A percentile compares a stretch with the other conserved stretches of the same genome.
Conservation (phyloP, 2,797 vertebrate genomes). For the Taenioides sp. region DNA sequence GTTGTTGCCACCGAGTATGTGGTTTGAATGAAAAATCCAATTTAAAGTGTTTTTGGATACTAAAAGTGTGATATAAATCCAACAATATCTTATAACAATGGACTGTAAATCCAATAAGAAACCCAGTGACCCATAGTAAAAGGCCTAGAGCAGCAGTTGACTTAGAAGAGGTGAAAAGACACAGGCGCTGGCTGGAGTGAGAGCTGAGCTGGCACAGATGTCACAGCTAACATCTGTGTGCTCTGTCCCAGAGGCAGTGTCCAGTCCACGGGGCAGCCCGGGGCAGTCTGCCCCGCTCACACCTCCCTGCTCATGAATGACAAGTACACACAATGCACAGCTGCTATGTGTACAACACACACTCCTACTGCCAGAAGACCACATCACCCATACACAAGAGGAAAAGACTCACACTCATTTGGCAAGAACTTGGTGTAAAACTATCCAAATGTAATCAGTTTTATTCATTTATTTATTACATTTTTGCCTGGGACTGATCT, state of each 20-base stretch:
- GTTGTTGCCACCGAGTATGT: neutral
- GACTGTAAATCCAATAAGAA: conserved; percentile 11
- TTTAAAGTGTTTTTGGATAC: neutral
- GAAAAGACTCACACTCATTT: neutral
- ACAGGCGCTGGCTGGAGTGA: conserved; percentile 40
- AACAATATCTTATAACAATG: neutral
- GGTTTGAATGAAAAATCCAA: neutral
- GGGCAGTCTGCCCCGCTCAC: conserved; percentile 40
- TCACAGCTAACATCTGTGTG: conserved; percentile 62
- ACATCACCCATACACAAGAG: neutral
- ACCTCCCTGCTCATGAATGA: conserved; percentile 53
- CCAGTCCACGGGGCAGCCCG: conserved; percentile 37
- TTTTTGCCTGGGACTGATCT: too few relatives aligned
- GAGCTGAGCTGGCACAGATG: conserved; percentile 41
- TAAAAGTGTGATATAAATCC: neutral
- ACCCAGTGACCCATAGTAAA: conserved; percentile 45
- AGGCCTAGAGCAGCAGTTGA: conserved; percentile 1
- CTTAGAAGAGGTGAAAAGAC: conserved; percentile 29
- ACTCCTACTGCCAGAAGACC: conserved; percentile 24
- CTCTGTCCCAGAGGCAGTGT: conserved; percentile 34
- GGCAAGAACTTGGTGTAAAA: too few relatives aligned
- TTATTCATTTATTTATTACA: neutral
- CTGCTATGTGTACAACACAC: conserved; percentile 51
- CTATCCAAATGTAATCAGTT: too few relatives aligned
- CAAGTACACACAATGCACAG: conserved; percentile 39